Base-by-base conservation (phyloP, 2,888 invertebrate species). In the Gymnosoma rotundatum region DNA sequence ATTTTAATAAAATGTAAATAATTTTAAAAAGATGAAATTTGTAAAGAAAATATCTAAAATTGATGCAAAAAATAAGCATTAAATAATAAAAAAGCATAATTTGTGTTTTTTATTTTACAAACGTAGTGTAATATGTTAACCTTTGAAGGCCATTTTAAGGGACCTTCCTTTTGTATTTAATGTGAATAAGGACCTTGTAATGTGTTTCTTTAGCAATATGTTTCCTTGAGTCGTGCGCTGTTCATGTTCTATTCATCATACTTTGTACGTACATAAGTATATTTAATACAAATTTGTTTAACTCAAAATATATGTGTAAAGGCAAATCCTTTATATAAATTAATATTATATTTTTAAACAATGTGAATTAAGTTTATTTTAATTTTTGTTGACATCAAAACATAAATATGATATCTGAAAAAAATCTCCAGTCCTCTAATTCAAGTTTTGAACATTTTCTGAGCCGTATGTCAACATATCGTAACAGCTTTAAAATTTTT, bases 61-160 rank as follows among this genome's bases (percentile, higher is more conserved):
- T 32, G 6, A 56, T 14, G n/a, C n/a, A n/a, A n/a, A n/a, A 63
- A 74, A 69, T 2, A 2, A 32, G n/a, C n/a, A n/a, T n/a, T n/a
- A 32, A 32, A 32, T 0, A 56, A 58, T 0, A 58, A 58, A 38
- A 21, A 38, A 16, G 52, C 60, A 4, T 60, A 14, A n/a, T n/a
- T n/a, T n/a, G n/a, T n/a, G n/a, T n/a, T n/a, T n/a, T n/a, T n/a
- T n/a, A n/a, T n/a, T n/a, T n/a, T n/a, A 25, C 7, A 61, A 78
- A 69, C 8, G 61, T 16, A 54, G 12, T 69, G 61, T 32, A 61
- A 20, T 25, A 42, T 45, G 20, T 52, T 58, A 32, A 32, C 58
- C 20, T 70, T 54, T 70, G 50, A 75, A 84, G 81, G 81, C 64
- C 78, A 69, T 73, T 25, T 25, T 25, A 14, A 81, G 81, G 84